Evolutionary conservation across 2,113 vertebrate genomes (phyloP), one percentile per base, ranked within the genome.

Genomic region (Acrocephalus kingi): DNA sequence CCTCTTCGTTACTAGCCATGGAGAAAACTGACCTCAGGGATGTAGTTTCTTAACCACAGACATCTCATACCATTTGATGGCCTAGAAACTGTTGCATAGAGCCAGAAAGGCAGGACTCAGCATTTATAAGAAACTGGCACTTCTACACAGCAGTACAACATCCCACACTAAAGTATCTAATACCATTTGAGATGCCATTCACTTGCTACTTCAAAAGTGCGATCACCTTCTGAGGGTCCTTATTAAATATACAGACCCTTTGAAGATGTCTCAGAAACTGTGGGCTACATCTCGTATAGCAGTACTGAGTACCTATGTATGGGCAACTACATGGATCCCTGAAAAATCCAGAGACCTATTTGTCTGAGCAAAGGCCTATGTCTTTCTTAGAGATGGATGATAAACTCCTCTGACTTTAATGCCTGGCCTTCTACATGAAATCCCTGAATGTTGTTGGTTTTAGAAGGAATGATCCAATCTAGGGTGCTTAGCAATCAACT

Each of bases 141-240:
- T n/a, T 31, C 16, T 41, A 23, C 0, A 0, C 30, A 46, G 10
- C 31, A 51, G 31, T 45, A 30, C 56, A 62, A 20, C 41, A 69
- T 25, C 10, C 15, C n/a, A 77, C 22, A 66, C 15, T 11, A 14
- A 66, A 39, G 10, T 52, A 28, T 22, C 25, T 41, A 56, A 64
- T 22, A 78, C 4, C 12, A 16, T 58, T 37, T 25, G 22, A 69
- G 43, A 58, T 30, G 15, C 1, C 15, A 23, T 75, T 84, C 10
- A 41, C 10, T 71, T 75, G 18, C 11, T 73, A 27, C 11, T 63
- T 82, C 14, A 66, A 81, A 89, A 74, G 6, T 1, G 2, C 9
- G 4, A 49, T 2, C 11, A 24, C 9, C 13, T 81, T 48, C 24
- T 74, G 41, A 62, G 4, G 3, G 45, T 17, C 10, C 3, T 90